Conservation (phyloP, 2,888 invertebrate genomes). For the Temnothorax ravouxi region DNA sequence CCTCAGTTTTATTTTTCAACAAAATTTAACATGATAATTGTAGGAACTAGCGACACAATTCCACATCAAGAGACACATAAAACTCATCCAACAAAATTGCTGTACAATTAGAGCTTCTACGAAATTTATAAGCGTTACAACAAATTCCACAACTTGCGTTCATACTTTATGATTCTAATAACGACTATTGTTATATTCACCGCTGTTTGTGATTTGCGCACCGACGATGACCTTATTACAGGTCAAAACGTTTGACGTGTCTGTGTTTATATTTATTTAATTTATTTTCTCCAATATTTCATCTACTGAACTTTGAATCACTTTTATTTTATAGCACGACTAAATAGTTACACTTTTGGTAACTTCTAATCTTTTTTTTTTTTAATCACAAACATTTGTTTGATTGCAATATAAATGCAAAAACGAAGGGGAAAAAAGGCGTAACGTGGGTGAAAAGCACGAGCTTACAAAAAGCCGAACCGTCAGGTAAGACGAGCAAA, state of each 20-base stretch:
- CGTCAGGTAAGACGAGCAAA: neutral
- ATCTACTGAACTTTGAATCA: neutral
- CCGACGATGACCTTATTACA: neutral
- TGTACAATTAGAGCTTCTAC: neutral
- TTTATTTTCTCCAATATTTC: neutral
- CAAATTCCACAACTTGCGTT: neutral
- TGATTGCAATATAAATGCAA: neutral
- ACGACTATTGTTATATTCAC: too few species aligned
- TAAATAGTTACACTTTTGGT: neutral
- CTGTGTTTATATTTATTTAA: neutral
- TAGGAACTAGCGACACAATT: neutral
- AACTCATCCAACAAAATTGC: neutral
- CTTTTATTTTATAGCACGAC: neutral
- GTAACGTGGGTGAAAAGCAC: neutral
- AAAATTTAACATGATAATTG: neutral
- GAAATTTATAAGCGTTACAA: neutral
- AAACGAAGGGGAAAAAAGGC: neutral
- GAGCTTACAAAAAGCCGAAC: neutral
- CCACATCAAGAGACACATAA: neutral
- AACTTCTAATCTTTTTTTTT: neutral
- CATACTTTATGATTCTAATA: too few species aligned
- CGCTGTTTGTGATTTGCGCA: neutral
- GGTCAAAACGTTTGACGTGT: neutral
- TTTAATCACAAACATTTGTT: neutral
- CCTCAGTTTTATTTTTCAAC: neutral